Conservation (phyloP, 2,797 vertebrate species). For the Malurus splendens region DNA sequence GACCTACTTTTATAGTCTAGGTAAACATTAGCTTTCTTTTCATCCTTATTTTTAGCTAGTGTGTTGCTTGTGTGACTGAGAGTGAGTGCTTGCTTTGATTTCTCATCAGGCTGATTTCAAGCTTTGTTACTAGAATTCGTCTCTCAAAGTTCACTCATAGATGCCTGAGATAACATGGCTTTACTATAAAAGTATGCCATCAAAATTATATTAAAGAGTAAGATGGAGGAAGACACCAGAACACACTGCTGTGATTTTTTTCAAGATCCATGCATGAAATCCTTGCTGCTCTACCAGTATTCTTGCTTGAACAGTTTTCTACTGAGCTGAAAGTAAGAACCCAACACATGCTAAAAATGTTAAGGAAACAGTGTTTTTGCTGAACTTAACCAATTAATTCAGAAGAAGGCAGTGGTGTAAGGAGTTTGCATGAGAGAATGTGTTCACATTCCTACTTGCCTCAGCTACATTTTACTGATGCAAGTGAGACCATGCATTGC, state of each 20-base stretch:
- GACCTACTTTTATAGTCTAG: background rate
- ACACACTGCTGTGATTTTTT: background rate
- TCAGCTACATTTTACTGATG: background rate
- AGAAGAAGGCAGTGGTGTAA: background rate
- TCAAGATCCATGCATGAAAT: background rate
- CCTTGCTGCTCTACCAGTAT: background rate
- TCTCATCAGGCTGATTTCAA: background rate
- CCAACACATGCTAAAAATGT: background rate
- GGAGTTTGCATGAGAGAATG: background rate
- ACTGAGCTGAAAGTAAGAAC: background rate
- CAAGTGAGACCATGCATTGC: background rate
- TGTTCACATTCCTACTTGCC: background rate
- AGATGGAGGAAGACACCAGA: background rate
- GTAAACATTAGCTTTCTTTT: slow-evolving; percentile 4
- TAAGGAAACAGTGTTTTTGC: background rate
- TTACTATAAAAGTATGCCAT: background rate
- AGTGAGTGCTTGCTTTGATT: background rate
- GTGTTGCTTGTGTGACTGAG: background rate
- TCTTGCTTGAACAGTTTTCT: background rate
- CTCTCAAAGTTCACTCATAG: background rate
- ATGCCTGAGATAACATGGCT: background rate
- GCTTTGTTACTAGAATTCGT: background rate
- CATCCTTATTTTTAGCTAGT: background rate
- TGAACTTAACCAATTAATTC: background rate
- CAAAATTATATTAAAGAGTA: background rate